Evolutionary conservation across 2,797 vertebrate genomes (phyloP), one percentile per base, ranked within the genome.

Genomic region (Menidia menidia): DNA sequence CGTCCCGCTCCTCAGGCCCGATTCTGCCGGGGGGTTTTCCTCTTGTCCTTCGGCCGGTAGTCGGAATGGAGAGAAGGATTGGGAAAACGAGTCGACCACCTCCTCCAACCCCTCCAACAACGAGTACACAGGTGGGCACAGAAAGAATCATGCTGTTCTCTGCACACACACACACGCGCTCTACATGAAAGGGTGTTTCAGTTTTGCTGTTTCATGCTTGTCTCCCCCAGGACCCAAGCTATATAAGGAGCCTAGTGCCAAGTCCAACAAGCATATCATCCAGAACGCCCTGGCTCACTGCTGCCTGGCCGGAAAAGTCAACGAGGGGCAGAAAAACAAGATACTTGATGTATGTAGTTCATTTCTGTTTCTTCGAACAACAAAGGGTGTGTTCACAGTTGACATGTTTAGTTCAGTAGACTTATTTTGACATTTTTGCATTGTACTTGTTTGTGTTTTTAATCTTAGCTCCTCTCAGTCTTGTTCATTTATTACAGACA

Each of bases 231-330:
- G 98, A 88, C 98, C 98, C 83, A 99, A 99, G 91, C 93, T 99
- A 41, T 99, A 97, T 88, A 98, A 97, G 87, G 98, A 98, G 89
- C 98, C 97, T 14, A 99, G 98, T 90, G 97, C 98, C 77, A 99
- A 97, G 90, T 99, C 97, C 70, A 99, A 99, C 88, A 99, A 99
- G 75, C 96, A 99, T 77, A 99, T 99, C 77, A 98, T 99, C 89
- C 98, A 99, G 88, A 99, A 99, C n/a, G 98, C 98, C 0, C 83
- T 99, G 84, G 94, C 97, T 77, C 96, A 98, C 89, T 99, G 98
- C 91, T 99, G 98, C 86, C 90, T 99, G 87, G 98, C 98, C 68
- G 98, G 98, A 71, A 97, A 95, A 90, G 98, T 99, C 81, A 99
- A 99, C 64, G 97, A 99, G 93, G 96, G 97, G 61, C 97, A 98